Percentiles rank a stretch among this genome's conserved stretches.
These are phyloP conservation scores for Urocyon cinereoargenteus DNA, from an alignment of 2,797 vertebrate species.

Conservation along the genomic window DNA sequence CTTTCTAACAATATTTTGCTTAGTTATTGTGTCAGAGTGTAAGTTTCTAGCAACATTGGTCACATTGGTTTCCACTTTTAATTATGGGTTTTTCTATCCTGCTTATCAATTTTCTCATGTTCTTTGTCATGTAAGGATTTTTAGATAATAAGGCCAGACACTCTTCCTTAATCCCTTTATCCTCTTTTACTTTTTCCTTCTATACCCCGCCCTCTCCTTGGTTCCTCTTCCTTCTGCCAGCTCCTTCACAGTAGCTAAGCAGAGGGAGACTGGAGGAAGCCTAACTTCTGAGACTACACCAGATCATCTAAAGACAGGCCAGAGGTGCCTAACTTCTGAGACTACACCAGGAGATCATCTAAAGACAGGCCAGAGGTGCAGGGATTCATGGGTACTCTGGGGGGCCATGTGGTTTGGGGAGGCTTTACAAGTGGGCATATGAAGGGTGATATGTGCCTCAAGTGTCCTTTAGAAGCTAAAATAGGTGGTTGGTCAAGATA, in stretches of 20 bases:
- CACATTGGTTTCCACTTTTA: background rate
- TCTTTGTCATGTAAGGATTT: background rate
- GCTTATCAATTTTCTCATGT: background rate
- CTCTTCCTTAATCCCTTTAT: background rate
- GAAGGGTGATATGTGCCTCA: background rate
- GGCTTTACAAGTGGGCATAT: background rate
- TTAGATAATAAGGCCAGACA: background rate
- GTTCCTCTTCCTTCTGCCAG: background rate
- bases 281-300: too few relatives aligned
- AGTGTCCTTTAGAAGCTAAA: background rate
- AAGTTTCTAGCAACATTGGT: background rate
- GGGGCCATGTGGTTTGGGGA: background rate
- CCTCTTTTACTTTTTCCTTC: background rate
- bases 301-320: background rate
- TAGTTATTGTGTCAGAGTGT: background rate
- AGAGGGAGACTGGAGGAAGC: background rate
- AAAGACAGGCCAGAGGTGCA: background rate
- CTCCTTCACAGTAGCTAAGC: background rate
- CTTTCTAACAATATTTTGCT: conserved; percentile 1
- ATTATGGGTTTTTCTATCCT: background rate
- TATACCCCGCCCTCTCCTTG: background rate
- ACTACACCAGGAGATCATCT: background rate
- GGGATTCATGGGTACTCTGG: background rate
- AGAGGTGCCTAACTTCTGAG: background rate
- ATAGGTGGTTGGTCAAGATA: background rate